These are phyloP conservation scores for Colossoma macropomum DNA, from an alignment of 2,113 vertebrate genomes.

Conservation along the genomic window DNA sequence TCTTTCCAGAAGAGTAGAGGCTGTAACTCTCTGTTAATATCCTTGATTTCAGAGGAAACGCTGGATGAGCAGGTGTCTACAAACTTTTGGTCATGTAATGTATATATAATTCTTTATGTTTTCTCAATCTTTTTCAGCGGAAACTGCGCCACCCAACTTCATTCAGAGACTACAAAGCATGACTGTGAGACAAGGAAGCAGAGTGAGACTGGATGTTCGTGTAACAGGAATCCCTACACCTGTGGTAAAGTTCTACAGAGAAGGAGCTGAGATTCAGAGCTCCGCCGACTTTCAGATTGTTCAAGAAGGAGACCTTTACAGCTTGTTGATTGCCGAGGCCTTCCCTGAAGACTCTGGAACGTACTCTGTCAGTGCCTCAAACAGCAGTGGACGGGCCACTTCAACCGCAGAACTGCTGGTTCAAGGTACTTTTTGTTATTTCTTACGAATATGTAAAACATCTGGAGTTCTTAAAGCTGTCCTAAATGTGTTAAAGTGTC, in stretches of 20 bases:
- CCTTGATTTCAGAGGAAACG: too few relatives aligned
- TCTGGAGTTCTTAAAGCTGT: conserved; percentile 1
- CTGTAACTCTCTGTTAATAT: too few relatives aligned
- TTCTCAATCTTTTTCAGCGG: conserved; percentile 80
- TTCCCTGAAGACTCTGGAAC: conserved; percentile 94
- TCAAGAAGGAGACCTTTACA: conserved; percentile 92
- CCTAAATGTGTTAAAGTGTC: neutral
- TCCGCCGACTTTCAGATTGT: conserved; percentile 94
- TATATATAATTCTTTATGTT: neutral
- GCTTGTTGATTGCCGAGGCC: conserved; percentile 90
- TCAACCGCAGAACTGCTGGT: conserved; percentile 94
- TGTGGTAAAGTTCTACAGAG: conserved; percentile 96
- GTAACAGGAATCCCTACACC: conserved; percentile 97
- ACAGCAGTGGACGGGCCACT: conserved; percentile 95
- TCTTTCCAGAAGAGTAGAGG: too few relatives aligned
- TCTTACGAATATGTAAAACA: neutral
- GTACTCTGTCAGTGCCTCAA: conserved; percentile 94
- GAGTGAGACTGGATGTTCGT: conserved; percentile 91
- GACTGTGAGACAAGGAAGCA: conserved; percentile 92
- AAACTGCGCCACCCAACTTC: conserved; percentile 93
- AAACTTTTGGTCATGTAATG: too few relatives aligned
- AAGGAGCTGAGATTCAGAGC: conserved; percentile 99
- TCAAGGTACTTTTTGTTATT: conserved; percentile 80
- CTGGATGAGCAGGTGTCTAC: too few relatives aligned
- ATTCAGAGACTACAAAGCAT: conserved; percentile 94